These are phyloP conservation scores for Platycercus adscitus DNA, from an alignment of 2,113 vertebrate species.

Conservation along the genomic window DNA sequence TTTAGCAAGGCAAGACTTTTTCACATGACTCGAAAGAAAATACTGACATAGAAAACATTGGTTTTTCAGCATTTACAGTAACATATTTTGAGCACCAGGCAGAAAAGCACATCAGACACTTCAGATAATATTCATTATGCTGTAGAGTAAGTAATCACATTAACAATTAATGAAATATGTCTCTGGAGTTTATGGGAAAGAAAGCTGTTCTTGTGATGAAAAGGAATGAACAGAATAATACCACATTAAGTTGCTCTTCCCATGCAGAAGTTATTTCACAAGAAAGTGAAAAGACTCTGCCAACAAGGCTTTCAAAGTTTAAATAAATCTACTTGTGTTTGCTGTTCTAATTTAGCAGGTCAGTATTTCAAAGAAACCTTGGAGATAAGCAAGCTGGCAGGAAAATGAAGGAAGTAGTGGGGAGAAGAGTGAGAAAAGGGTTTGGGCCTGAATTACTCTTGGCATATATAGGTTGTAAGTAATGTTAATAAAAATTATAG, in stretches of 20 bases:
- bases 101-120: background rate
- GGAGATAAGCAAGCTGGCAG: background rate
- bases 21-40: background rate
- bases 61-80: background rate
- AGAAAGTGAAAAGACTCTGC: conserved; percentile 3
- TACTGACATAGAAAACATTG: background rate
- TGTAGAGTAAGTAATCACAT: background rate
- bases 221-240: background rate
- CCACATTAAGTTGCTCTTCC: background rate
- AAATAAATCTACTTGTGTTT: conserved; percentile 19
- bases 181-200: background rate
- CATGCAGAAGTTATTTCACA: background rate
- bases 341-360: conserved; percentile 12
- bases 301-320: conserved; percentile 53
- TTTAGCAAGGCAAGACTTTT: background rate
- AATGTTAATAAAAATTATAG: conserved; percentile 64
- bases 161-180: conserved; percentile 4
- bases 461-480: conserved; percentile 11
- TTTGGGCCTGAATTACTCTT: conserved; percentile 25
- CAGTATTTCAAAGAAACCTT: conserved; percentile 30
- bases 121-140: background rate
- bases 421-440: background rate
- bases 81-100: background rate
- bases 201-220: background rate
- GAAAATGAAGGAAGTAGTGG: background rate